phyloP scores from a whole-genome alignment of 2,797 vertebrate genomes.

The Anas acuta region DNA sequence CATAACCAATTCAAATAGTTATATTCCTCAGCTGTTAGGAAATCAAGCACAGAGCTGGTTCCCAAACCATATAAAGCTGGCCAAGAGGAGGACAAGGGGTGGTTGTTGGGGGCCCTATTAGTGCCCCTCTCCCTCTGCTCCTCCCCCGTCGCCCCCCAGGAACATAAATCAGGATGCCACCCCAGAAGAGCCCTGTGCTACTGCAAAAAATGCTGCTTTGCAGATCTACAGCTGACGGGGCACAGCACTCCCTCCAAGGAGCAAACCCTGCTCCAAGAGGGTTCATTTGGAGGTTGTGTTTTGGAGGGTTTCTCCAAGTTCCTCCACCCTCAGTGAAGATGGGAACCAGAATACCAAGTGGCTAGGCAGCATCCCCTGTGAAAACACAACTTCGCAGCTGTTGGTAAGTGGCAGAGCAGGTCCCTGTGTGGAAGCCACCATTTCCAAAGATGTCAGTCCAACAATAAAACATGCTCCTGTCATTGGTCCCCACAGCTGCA shows the following conservation, averaged over 20 bases:
- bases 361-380: accelerated
- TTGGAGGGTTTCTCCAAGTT: not conserved
- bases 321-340: not conserved
- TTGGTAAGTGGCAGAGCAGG: not conserved
- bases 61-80: not conserved
- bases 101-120: conserved; percentile 10
- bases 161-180: not conserved
- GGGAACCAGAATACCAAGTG: not conserved
- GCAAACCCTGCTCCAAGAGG: accelerated
- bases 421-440: not conserved
- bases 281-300: accelerated
- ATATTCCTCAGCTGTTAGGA: not conserved
- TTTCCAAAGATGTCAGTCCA: not conserved
- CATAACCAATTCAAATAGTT: not conserved
- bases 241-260: accelerated
- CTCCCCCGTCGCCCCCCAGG: too few relatives aligned
- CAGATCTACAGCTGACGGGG: not conserved
- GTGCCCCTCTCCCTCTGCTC: not conserved
- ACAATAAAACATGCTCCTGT: not conserved
- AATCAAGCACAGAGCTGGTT: not conserved
- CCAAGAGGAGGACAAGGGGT: not conserved
- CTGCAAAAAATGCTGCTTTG: not conserved
- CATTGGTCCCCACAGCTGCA: not conserved
- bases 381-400: not conserved
- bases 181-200: not conserved